Evolutionary conservation across 2,113 vertebrate species (phyloP), one percentile per base, ranked within the genome.

Genomic region (Larimichthys polyactis): DNA sequence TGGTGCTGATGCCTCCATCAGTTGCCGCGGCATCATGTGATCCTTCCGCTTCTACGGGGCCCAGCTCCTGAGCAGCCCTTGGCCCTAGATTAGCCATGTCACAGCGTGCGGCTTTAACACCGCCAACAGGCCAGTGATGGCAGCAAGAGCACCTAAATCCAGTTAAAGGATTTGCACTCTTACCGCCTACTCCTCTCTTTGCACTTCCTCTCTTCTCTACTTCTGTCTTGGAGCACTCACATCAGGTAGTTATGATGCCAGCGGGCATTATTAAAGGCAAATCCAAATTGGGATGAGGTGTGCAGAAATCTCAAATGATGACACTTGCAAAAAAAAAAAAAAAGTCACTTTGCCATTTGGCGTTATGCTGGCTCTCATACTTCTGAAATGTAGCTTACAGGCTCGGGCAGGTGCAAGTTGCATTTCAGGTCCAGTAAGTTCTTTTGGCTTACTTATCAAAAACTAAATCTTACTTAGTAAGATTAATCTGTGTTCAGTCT

Each of bases 141-240:
- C 64, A 48, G 88, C 83, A 71, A 85, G 84, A 79, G 86, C 90
- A 72, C 82, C 83, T 85, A 93, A 95, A 96, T 95, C 94, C 94
- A 93, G 87, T 96, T 95, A 95, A 93, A 77, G 85, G 94, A 94
- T 95, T 95, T 95, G 78, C 71, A 80, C 87, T 86, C 83, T 76
- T 87, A 58, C 87, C 81, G 83, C 59, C 24, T 72, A 52, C 82
- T 77, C 49, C 79, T 73, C 74, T 59, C 84, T 82, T 79, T 49
- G 71, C 82, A 78, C 82, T 79, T 76, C 68, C 36, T 29, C 69
- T 60, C 55, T 79, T 77, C 78, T 76, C 16, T 68, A 27, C 76
- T 46, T 81, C 77, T 83, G 82, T 82, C 89, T 85, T 10, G 62
- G 57, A 85, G 88, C 74, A 24, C 58, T 73, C 78, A 74, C 88